Conservation (phyloP, 1,140 invertebrate species). For the Danaus melanippus region DNA sequence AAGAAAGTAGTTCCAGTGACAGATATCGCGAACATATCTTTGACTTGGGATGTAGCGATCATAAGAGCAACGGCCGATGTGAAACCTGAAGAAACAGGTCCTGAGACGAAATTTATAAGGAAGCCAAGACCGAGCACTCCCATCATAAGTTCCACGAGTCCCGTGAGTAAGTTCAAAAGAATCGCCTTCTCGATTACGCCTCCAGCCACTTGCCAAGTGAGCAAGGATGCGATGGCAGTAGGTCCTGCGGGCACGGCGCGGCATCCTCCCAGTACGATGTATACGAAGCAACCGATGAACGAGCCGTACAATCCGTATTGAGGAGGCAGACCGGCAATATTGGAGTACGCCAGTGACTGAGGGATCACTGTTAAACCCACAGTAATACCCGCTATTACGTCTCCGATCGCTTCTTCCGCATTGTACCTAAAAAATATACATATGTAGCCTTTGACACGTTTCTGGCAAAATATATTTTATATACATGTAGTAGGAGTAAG, state of each 20-base stretch:
- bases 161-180: slow-evolving; percentile 84
- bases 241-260: slow-evolving; percentile 92
- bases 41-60: slow-evolving; percentile 91
- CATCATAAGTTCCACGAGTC: slow-evolving; percentile 87
- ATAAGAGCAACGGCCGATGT: slow-evolving; percentile 94
- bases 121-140: slow-evolving; percentile 92
- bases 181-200: slow-evolving; percentile 84
- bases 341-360: slow-evolving; percentile 87
- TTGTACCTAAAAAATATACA: slow-evolving; percentile 70
- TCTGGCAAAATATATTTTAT: too few species aligned
- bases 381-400: slow-evolving; percentile 88
- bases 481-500: too few species aligned
- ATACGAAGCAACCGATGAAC: slow-evolving; percentile 92
- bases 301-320: slow-evolving; percentile 93
- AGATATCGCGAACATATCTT: slow-evolving; percentile 84
- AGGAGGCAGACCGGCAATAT: slow-evolving; percentile 84
- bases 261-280: slow-evolving; percentile 91
- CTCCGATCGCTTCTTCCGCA: slow-evolving; percentile 77
- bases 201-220: slow-evolving; percentile 83
- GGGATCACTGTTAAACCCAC: slow-evolving; percentile 90
- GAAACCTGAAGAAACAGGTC: slow-evolving; percentile 93
- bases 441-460: too few species aligned
- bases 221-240: slow-evolving; percentile 86
- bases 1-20: slow-evolving; percentile 83
- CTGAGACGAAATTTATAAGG: slow-evolving; percentile 93